Evolutionary conservation across 1,140 invertebrate genomes (phyloP).

Genomic region (Drosophila murphyi): DNA sequence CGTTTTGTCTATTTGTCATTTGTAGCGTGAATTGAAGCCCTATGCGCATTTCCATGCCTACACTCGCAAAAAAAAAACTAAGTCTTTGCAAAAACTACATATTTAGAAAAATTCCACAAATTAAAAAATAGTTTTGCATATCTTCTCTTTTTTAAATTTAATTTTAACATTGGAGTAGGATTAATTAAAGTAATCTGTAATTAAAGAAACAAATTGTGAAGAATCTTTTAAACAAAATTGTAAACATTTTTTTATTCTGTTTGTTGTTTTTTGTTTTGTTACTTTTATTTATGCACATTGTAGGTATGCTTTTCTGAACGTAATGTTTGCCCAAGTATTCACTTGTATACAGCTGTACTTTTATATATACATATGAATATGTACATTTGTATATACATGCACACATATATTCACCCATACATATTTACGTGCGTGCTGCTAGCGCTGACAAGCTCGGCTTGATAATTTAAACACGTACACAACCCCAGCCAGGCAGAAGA

Average conservation of each 20-base stretch:
- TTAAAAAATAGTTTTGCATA: too few relatives aligned
- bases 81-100: background rate
- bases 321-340: constrained; percentile 10
- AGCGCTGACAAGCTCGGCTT: constrained; percentile 77
- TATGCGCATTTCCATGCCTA: constrained; percentile 41
- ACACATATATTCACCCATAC: constrained; percentile 35
- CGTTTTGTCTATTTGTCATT: constrained; percentile 29
- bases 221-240: background rate
- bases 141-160: too few relatives aligned
- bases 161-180: too few relatives aligned
- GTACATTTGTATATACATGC: constrained; percentile 25
- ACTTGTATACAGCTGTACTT: constrained; percentile 24
- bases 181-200: too few relatives aligned
- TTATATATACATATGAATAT: constrained; percentile 14
- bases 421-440: constrained; percentile 61
- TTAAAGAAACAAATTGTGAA: too few relatives aligned
- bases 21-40: constrained; percentile 42
- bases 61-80: background rate
- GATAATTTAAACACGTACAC: constrained; percentile 80
- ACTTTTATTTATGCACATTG: constrained; percentile 26
- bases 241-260: background rate
- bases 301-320: constrained; percentile 25
- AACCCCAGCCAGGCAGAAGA: constrained; percentile 36
- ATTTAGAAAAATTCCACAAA: background rate
- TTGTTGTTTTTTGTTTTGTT: background rate